Evolutionary conservation across 2,797 vertebrate genomes (phyloP), one percentile per base, ranked within the genome.

Genomic region (Glossophaga mutica): DNA sequence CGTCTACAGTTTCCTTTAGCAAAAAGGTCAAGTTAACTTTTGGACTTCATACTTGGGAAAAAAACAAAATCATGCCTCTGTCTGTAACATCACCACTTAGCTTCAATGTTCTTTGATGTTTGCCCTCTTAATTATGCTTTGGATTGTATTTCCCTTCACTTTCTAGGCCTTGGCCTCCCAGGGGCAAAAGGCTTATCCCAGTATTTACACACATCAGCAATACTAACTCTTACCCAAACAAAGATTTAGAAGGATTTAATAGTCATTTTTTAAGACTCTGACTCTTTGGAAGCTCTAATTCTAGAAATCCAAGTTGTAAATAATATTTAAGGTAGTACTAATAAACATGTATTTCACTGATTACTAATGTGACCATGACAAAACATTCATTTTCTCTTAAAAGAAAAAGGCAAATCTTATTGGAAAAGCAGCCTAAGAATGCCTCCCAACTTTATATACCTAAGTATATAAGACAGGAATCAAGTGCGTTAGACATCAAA

Each of bases 121-220:
- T 39, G 22, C 2, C 57, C n/a, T 88, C 79, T 90, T 85, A 76
- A 95, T 87, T 93, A 90, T 96, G 92, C 84, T 96, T 96, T 94
- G 78, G 96, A 46, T 67, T 7, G 78, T 1, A 87, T 92, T 97
- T 98, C 79, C 90, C 94, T 97, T 97, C 67, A 94, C 81, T 87
- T 96, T 95, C 95, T 95, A 97, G 67, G 81, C 90, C 90, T 76
- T 81, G 62, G 42, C 73, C 8, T 98, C 97, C 97, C 96, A 94
- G 92, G 91, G 91, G 96, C 21, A 97, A 87, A 91, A 91, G 94
- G 44, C 92, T 98, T 98, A 98, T 97, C 94, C 67, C 74, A 94
- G 81, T 92, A 82, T 97, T 98, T 98, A 94, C 94, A 98, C 95
- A 98, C 98, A 98, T 92, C 91, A 96, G 37, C 91, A 88, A 90